Percentiles rank a stretch among this genome's conserved stretches.
These are phyloP conservation scores for Hylaea fasciaria DNA, from an alignment of 2,888 invertebrate species.

Conservation along the genomic window DNA sequence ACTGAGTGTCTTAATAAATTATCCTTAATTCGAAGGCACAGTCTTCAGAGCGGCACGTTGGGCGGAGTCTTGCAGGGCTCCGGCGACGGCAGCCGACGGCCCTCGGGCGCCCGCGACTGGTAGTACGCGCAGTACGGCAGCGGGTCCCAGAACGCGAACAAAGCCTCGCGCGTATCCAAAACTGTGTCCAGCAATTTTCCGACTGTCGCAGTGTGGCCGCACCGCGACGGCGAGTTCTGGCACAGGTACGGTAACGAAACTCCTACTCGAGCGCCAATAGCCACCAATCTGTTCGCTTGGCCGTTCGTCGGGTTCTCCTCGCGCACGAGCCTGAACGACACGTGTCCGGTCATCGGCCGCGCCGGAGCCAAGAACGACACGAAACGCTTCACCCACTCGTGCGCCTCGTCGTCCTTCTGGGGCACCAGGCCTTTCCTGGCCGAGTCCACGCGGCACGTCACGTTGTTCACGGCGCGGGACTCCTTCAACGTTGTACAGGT, in stretches of 20 bases:
- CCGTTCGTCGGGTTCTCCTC: constrained; percentile 82
- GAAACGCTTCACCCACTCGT: constrained; percentile 89
- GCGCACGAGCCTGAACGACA: constrained; percentile 90
- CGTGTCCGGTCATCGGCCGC: constrained; percentile 90
- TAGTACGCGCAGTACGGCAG: constrained; percentile 94
- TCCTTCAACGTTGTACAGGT: constrained; percentile 94
- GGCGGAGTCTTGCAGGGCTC: constrained; percentile 85
- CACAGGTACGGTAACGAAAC: constrained; percentile 93
- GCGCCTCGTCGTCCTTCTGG: constrained; percentile 87
- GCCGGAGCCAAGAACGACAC: constrained; percentile 87
- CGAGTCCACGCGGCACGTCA: constrained; percentile 90
- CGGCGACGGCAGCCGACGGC: constrained; percentile 75
- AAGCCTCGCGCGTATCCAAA: constrained; percentile 90
- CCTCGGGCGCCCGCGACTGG: constrained; percentile 89
- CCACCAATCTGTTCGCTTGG: constrained; percentile 67
- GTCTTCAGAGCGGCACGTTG: constrained; percentile 75
- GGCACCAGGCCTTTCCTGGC: constrained; percentile 88
- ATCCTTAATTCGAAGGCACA: constrained; percentile 52
- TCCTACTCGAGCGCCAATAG: constrained; percentile 89
- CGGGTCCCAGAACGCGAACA: constrained; percentile 94
- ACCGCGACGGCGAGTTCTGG: constrained; percentile 86
- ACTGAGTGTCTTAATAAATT: constrained; percentile 79
- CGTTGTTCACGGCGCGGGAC: constrained; percentile 91
- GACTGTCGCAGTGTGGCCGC: constrained; percentile 86
- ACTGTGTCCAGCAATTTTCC: constrained; percentile 87